These are phyloP conservation scores for Petrolisthes cinctipes DNA, from an alignment of 2,888 invertebrate species.

Conservation along the genomic window DNA sequence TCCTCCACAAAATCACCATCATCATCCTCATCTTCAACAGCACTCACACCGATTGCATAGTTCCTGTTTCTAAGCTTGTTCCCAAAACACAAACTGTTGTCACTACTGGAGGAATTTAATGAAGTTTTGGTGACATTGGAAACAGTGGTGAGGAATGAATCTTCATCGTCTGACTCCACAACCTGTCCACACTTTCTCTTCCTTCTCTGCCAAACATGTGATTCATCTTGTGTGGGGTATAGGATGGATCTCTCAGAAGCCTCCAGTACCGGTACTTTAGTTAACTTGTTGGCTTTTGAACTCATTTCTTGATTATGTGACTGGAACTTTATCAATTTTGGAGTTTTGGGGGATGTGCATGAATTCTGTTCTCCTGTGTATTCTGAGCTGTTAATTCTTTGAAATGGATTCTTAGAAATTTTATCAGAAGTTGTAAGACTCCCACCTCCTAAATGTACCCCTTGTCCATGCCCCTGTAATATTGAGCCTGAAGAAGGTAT, in stretches of 20 bases:
- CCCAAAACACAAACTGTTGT: neutral
- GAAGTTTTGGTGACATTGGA: neutral
- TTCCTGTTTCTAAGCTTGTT: neutral
- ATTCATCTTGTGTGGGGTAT: conserved; percentile 22
- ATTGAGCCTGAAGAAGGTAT: too few species aligned
- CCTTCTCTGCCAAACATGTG: conserved; percentile 14
- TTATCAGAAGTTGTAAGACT: too few species aligned
- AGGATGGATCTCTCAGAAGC: neutral
- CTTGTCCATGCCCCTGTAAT: too few species aligned
- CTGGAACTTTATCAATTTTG: too few species aligned
- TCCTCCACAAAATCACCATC: conserved; percentile 15
- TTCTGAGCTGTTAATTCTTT: too few species aligned
- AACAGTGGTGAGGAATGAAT: neutral
- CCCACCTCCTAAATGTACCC: too few species aligned
- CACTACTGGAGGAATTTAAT: neutral
- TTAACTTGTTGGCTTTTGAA: too few species aligned
- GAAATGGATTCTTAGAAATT: too few species aligned
- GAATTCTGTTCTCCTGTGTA: too few species aligned
- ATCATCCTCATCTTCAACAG: conserved; percentile 34
- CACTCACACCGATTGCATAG: neutral
- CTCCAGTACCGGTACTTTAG: neutral
- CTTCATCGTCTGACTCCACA: conserved; percentile 42
- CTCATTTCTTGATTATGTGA: too few species aligned
- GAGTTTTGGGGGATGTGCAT: too few species aligned
- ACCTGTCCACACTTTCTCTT: conserved; percentile 29